Conservation (phyloP, 2,888 invertebrate species). For the Drosophila histrio region DNA sequence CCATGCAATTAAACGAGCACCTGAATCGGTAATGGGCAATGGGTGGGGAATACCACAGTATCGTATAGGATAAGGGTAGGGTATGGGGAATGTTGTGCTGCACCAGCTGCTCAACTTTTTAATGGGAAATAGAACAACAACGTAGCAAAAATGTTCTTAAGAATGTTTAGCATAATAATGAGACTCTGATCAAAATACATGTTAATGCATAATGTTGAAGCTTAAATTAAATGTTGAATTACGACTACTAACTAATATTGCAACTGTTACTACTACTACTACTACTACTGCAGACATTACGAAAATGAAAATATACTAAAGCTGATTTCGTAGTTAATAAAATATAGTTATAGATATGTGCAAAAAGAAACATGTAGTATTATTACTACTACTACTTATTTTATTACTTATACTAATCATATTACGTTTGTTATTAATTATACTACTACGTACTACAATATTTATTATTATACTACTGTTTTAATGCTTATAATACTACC, state of each 20-base stretch:
- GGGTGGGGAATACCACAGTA: constrained; percentile 10
- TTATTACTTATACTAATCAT: too few relatives aligned
- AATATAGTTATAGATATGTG: too few relatives aligned
- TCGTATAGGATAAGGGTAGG: neutral
- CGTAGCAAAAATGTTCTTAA: constrained; percentile 26
- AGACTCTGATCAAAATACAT: constrained; percentile 1
- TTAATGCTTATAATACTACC: too few relatives aligned
- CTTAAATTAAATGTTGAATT: neutral
- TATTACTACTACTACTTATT: neutral
- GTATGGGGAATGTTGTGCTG: neutral
- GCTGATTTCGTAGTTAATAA: too few relatives aligned
- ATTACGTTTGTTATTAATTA: too few relatives aligned
- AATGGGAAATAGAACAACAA: constrained; percentile 74
- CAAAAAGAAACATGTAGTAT: too few relatives aligned
- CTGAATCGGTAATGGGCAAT: constrained; percentile 40
- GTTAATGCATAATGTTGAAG: neutral
- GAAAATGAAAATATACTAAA: too few relatives aligned
- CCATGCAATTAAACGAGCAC: constrained; percentile 71
- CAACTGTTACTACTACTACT: neutral
- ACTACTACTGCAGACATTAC: neutral
- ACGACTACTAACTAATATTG: neutral
- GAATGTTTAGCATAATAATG: constrained; percentile 26
- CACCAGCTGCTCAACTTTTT: constrained; percentile 42
- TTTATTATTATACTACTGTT: too few relatives aligned
- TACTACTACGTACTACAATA: too few relatives aligned